Base-by-base conservation (phyloP, 2,888 invertebrate genomes). In the Tridacna crocea region DNA sequence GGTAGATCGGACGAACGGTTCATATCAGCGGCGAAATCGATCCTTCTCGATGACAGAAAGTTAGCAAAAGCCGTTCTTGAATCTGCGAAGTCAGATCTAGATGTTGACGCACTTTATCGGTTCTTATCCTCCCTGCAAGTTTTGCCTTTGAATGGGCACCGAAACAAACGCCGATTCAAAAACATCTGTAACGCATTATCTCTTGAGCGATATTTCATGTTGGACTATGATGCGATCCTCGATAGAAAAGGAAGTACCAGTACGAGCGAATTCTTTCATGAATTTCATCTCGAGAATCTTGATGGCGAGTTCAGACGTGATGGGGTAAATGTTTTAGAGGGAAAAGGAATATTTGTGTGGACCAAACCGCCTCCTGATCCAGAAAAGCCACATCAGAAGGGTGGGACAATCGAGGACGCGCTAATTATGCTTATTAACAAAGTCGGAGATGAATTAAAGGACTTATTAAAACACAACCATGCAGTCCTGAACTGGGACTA, bases 331-430 rank as follows among this genome's bases (percentile, higher is more conserved):
- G 26, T 27, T 17, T 66, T 68, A 26, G 60, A 74, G 22, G 22
- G 46, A 11, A 26, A 47, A 19, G 24, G 47, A n/a, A 61, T 74
- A 36, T 74, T 74, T 74, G 74, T 74, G 8, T 74, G 66, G 36
- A 6, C 15, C 11, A 46, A 66, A n/a, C n/a, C 24, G 1, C 3
- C 36, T 36, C 36, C 36, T 36, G 8, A 8, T 8, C 2, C 15
- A 61, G 22, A 61, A 10, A 24, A 24, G 2, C 22, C 12, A 61
- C 2, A 22, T 10, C n/a, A 61, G 13, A 61, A 61, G 61, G 61
- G 22, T 24, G 66, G 66, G 2, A 66, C 66, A 13, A 66, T 66
- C n/a, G 66, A 66, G 36, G 66, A 66, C 36, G 66, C 66, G 3
- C n/a, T 66, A 1, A 27, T 66, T 13, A 46, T 3, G 17, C 36